Evolutionary conservation across 2,888 invertebrate species (phyloP), one percentile per base, ranked within the genome.

Genomic region (Bombylius discolor): DNA sequence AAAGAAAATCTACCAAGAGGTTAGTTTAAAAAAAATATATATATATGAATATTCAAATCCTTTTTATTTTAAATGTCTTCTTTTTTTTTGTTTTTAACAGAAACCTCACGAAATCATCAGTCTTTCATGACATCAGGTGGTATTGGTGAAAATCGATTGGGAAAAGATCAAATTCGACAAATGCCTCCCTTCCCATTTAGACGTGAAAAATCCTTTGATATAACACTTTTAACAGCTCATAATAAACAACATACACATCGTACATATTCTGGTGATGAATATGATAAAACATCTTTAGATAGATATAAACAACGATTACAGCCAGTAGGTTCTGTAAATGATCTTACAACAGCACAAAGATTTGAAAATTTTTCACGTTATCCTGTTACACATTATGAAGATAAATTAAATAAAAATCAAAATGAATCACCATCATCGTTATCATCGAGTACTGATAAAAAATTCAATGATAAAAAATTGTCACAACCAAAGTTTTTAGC

Each of bases 171-270:
- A 23, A 23, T 2, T 23, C 23, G 23, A 2, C 23, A 23, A 23
- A 23, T 23, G 23, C 12, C 39, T 11, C 11, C 39, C 4, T 42
- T 42, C 3, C 39, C 53, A 23, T 57, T 58, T 47, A 56, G 61
- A 45, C 58, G 61, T 14, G 61, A 61, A 39, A 61, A 61, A 51
- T 58, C 61, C 0, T 61, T 61, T 51, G 61, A 61, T 34, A 53
- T 57, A 5, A 56, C 58, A 11, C 47, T 60, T 36, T 39, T 60
- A 31, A 32, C 52, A 31, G 23, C 23, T 23, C 51, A 56, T n/a
- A 52, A 56, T 23, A 13, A 14, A 45, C 7, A 11, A 42, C 34
- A 4, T 36, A 36, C 34, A 36, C 4, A 42, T 42, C 11, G 11
- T 36, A 23, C 23, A 23, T 23, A 23, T 23, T 36, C 36, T 36